Evolutionary conservation across 1,140 invertebrate species (phyloP), one percentile per base, ranked within the genome.

Genomic region (Drosophila yakuba): DNA sequence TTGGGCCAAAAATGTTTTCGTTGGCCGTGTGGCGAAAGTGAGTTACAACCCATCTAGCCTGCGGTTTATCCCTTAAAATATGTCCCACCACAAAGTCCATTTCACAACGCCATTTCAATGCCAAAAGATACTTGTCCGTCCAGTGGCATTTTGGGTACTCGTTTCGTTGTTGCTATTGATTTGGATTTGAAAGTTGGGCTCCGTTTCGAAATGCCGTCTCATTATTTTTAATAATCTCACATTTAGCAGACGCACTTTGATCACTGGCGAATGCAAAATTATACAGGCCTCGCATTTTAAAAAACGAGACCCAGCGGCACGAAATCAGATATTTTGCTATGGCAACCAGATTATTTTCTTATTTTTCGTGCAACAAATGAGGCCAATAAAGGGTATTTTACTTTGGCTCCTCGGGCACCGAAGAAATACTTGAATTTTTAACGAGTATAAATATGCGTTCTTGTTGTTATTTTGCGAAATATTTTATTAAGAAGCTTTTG

Each of bases 161-260:
- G 8, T 12, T 38, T 25, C 4, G 7, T 45, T 48, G 10, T 52
- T 52, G 20, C 64, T 32, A 71, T 69, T 71, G 50, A 57, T 48
- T 62, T 44, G 55, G 64, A 56, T 55, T 44, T 23, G 20, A 71
- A 38, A 20, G n/a, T 23, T 23, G 15, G 25, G 41, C 14, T n/a
- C 4, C 20, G 23, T 15, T 10, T 23, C 51, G 43, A 76, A 72
- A 63, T 56, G 75, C 15, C 28, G 20, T 56, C 58, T 78, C 60
- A 72, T 78, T 78, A 78, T 78, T 78, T 66, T 78, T 78, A 66
- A 78, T 78, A 78, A 78, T 72, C 66, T 32, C 51, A 57, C 39
- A 71, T 68, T 71, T 48, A 39, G 43, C 41, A 20, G 25, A 23
- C 23, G 17, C 48, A 52, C 76, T 78, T 78, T 78, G 76, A 78